Evolutionary conservation across 2,113 vertebrate species (phyloP).

Genomic region (Aldabrachelys gigantea): DNA sequence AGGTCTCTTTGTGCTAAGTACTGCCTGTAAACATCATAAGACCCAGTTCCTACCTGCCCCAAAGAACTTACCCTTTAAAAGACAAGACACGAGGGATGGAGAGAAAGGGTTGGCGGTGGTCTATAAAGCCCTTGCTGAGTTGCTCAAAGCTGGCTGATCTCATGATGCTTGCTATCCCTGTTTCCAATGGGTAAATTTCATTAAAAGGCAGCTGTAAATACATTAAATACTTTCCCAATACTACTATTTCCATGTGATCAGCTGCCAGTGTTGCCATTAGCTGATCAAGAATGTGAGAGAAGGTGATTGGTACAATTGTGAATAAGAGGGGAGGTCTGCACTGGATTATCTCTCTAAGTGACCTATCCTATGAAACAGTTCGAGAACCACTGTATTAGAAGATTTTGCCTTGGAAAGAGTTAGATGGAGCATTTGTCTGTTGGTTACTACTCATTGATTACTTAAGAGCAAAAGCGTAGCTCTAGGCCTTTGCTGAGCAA

Average conservation of each 20-base stretch:
- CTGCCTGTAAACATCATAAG: conserved; percentile 39
- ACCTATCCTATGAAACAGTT: background rate
- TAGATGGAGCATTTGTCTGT: conserved; percentile 56
- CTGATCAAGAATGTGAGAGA: conserved; percentile 64
- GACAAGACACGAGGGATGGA: conserved; percentile 21
- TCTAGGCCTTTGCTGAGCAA: conserved; percentile 71
- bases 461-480: conserved; percentile 77
- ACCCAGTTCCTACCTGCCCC: conserved; percentile 19
- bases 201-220: conserved; percentile 73
- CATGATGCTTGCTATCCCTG: conserved; percentile 40
- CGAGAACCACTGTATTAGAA: conserved; percentile 2
- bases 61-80: conserved; percentile 9
- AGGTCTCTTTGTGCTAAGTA: conserved; percentile 50
- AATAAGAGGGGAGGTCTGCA: background rate
- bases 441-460: conserved; percentile 75
- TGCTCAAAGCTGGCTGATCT: conserved; percentile 68
- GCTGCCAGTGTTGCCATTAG: conserved; percentile 59
- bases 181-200: conserved; percentile 71
- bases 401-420: conserved; percentile 53
- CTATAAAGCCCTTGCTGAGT: conserved; percentile 61
- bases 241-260: conserved; percentile 66
- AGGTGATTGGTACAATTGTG: conserved; percentile 40
- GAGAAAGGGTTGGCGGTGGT: conserved; percentile 61
- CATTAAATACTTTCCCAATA: conserved; percentile 72
- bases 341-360: background rate